Conservation (phyloP, 2,888 invertebrate species). For the Adelognathus sp. region DNA sequence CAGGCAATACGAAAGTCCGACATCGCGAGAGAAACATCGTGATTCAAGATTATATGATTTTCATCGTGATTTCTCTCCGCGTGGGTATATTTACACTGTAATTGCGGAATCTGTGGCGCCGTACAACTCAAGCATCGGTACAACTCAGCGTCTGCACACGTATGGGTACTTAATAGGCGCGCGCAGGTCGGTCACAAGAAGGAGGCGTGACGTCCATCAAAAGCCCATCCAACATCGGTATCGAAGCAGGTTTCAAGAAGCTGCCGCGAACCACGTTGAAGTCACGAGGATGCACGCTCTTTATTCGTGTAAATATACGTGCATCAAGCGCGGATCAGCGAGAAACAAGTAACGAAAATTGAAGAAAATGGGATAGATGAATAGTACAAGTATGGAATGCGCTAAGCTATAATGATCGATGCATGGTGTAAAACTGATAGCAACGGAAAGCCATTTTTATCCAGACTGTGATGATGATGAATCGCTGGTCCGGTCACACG, state of each 20-base stretch:
- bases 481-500: slow-evolving; percentile 21
- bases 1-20: neutral
- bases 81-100: neutral
- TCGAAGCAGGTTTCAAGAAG: neutral
- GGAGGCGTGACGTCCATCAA: neutral
- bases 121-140: no score
- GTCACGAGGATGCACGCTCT: neutral
- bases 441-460: slow-evolving; percentile 35
- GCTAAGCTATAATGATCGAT: slow-evolving; percentile 17
- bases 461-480: slow-evolving; percentile 41
- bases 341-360: neutral
- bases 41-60: neutral
- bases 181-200: neutral
- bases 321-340: neutral
- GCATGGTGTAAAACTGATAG: slow-evolving; percentile 39
- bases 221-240: neutral
- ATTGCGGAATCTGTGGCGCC: neutral
- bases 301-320: neutral
- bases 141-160: neutral
- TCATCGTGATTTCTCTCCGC: neutral
- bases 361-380: neutral
- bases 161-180: neutral
- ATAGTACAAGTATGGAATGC: slow-evolving; percentile 7
- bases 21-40: neutral
- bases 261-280: neutral